These are phyloP conservation scores for Sialis lutaria DNA, from an alignment of 2,888 invertebrate species.

Conservation along the genomic window DNA sequence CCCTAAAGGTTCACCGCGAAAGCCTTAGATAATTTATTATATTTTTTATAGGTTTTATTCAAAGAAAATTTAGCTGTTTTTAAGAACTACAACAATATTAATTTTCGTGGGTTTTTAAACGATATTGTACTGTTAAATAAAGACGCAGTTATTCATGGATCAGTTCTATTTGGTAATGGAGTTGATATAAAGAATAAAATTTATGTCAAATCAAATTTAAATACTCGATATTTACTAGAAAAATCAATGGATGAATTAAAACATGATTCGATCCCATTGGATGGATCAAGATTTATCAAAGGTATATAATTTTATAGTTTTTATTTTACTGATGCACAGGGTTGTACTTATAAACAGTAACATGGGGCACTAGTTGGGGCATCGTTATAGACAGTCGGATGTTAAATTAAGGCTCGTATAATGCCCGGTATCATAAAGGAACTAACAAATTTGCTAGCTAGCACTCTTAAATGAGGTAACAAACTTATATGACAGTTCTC, in stretches of 20 bases:
- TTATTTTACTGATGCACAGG: too few relatives aligned
- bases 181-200: conserved; percentile 15
- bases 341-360: too few relatives aligned
- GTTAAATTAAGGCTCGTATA: too few relatives aligned
- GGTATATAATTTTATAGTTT: conserved; percentile 12
- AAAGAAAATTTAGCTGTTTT: conserved; percentile 16
- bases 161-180: conserved; percentile 21
- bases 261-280: conserved; percentile 25
- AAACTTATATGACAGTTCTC: too few relatives aligned
- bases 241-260: conserved; percentile 25
- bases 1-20: too few relatives aligned
- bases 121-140: conserved; percentile 24
- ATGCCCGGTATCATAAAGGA: too few relatives aligned
- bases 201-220: conserved; percentile 17
- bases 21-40: too few relatives aligned
- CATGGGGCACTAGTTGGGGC: too few relatives aligned
- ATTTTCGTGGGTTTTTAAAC: conserved; percentile 20
- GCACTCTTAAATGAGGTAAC: too few relatives aligned
- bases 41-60: conserved; percentile 16
- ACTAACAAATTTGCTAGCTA: too few relatives aligned
- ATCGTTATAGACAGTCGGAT: too few relatives aligned
- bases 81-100: conserved; percentile 17
- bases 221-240: conserved; percentile 20
- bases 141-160: conserved; percentile 18
- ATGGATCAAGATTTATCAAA: conserved; percentile 18